Conservation (phyloP, 2,113 vertebrate genomes). For the Brachypodius melanocephalos region DNA sequence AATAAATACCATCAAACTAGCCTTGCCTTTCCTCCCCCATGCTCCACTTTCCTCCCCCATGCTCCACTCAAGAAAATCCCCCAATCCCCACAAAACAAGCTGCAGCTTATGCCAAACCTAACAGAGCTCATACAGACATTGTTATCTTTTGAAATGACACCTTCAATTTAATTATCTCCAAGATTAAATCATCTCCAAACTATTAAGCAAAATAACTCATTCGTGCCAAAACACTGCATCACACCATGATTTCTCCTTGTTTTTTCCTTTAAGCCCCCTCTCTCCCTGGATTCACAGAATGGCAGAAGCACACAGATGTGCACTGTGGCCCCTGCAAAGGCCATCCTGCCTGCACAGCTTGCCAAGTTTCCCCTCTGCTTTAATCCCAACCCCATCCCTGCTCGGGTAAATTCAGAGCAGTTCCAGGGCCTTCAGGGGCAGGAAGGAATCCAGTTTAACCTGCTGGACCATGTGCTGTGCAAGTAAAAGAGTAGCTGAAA, state of each 20-base stretch:
- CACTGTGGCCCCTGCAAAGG: not conserved
- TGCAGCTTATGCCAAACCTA: constrained; percentile 21
- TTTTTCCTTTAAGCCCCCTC: not conserved
- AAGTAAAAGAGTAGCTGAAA: not conserved
- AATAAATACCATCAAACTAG: constrained; percentile 1
- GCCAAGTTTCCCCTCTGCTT: not conserved
- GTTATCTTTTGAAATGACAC: constrained; percentile 64
- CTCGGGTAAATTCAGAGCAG: not conserved
- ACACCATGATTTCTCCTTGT: not conserved
- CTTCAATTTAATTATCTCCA: constrained; percentile 62
- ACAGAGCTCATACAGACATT: not conserved
- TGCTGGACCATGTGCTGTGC: not conserved
- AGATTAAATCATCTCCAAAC: constrained; percentile 64
- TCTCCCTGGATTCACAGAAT: not conserved
- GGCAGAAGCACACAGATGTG: not conserved
- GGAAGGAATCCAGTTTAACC: not conserved
- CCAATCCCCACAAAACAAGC: constrained; percentile 28
- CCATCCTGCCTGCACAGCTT: not conserved
- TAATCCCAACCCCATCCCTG: not conserved
- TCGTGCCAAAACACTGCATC: constrained; percentile 48
- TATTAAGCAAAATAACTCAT: constrained; percentile 43
- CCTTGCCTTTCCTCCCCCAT: not conserved
- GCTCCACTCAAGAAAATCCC: constrained; percentile 13
- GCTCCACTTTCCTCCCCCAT: not conserved
- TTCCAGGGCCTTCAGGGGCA: not conserved